Base-by-base conservation (phyloP, 2,888 invertebrate species). In the Koerneria pararmatus region DNA sequence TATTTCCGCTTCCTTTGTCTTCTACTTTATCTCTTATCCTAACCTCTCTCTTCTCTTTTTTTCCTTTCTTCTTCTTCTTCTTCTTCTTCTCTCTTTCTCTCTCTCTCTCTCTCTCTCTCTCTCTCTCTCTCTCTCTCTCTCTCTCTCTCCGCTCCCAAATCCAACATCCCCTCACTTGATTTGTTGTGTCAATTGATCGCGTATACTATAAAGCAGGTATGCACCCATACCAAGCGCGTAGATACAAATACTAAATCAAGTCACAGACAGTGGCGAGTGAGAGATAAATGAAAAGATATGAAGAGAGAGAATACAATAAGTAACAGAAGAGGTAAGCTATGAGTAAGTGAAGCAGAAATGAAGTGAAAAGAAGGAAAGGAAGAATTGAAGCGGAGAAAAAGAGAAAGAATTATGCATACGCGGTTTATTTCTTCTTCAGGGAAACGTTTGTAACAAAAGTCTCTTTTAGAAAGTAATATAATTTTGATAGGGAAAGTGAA, bases 11-110 rank as follows among this genome's bases (percentile, higher is more conserved):
- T 19, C 53, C 8, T 15, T 53, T 62, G 62, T 53, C 53, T 31
- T 35, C 34, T 34, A 19, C 32, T 31, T 46, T 59, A 2, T 32
- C 60, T 60, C 37, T 60, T 37, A 48, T 37, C 49, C 34, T 48
- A 31, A 46, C 8, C 59, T 22, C 57, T 8, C n/a, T 41, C 46
- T 11, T 11, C 46, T 41, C 11, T 41, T 53, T 19, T n/a, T 31
- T n/a, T 8, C 31, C 53, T 22, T 31, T 53, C 53, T 49, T 31
- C 27, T 35, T 31, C 24, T 37, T 24, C 29, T 56, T 22, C 37
- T 37, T 29, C 29, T 57, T 22, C 35, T 37, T 29, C 37, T 46
- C 59, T 59, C 59, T 59, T 29, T n/a, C 60, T 22, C 48, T 22
- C 46, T 60, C 48, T 22, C 51, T 15, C 48, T 35, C 60, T 48